phyloP scores from a whole-genome alignment of 2,113 vertebrate species.

The Pterocles orientalis region DNA sequence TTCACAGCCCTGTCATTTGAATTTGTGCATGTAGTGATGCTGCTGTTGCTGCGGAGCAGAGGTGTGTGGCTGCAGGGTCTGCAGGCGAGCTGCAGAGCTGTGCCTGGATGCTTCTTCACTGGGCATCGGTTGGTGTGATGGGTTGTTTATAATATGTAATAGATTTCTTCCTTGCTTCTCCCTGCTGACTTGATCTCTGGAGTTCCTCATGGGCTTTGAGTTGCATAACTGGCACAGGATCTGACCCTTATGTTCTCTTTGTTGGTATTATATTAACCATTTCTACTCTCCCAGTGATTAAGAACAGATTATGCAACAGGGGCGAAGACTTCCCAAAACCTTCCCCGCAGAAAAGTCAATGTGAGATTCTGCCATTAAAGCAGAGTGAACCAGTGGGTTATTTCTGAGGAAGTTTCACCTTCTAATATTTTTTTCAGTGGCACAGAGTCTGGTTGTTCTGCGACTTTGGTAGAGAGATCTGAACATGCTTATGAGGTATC shows the following conservation, averaged over 20 bases:
- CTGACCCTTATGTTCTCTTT: neutral
- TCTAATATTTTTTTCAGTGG: neutral
- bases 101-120: neutral
- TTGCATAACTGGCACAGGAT: constrained; percentile 5
- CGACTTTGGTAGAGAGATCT: neutral
- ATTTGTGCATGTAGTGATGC: neutral
- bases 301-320: neutral
- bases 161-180: constrained; percentile 50
- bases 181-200: constrained; percentile 33
- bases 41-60: constrained; percentile 2
- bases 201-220: neutral
- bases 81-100: neutral
- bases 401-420: neutral
- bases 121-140: neutral
- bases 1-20: constrained; percentile 15
- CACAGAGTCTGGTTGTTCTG: neutral
- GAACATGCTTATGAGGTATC: neutral
- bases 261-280: constrained; percentile 16
- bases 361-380: neutral
- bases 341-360: neutral
- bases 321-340: neutral
- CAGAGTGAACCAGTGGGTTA: neutral
- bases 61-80: neutral
- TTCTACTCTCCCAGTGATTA: neutral
- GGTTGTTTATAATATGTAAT: neutral